Conservation (phyloP, 2,888 invertebrate species). For the Mayetiola destructor region DNA sequence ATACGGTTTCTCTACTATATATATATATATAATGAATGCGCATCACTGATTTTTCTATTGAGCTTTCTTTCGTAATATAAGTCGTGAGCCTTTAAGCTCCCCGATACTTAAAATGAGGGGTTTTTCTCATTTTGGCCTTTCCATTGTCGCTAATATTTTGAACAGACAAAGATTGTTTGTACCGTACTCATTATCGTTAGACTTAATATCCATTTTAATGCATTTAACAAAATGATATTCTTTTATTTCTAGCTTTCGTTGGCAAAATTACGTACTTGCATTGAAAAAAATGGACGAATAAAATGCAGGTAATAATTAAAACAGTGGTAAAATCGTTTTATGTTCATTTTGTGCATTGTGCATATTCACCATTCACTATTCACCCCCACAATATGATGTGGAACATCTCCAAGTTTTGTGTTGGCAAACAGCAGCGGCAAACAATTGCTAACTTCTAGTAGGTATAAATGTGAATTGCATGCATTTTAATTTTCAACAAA, state of each 20-base stretch:
- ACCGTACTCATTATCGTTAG: background rate
- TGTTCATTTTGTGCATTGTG: background rate
- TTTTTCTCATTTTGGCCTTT: background rate
- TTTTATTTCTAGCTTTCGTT: background rate
- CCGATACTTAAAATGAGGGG: conserved; percentile 6
- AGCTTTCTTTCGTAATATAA: conserved; percentile 3
- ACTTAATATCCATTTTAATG: background rate
- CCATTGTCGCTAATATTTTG: background rate
- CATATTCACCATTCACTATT: no score
- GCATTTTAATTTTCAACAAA: no score
- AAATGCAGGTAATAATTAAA: conserved; percentile 6
- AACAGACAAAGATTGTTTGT: background rate
- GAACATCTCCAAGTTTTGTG: no score
- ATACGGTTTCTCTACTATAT: no score
- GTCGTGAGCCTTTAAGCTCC: conserved; percentile 7
- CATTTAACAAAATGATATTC: background rate
- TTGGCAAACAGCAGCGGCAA: no score
- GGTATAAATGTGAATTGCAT: no score
- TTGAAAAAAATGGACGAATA: background rate
- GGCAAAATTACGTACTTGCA: conserved; percentile 1
- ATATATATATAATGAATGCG: conserved; percentile 4
- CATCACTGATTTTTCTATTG: conserved; percentile 7
- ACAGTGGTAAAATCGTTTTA: background rate
- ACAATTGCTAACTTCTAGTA: no score
- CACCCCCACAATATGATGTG: no score